Evolutionary conservation across 2,888 invertebrate genomes (phyloP), one percentile per base, ranked within the genome.

Genomic region (Imbricaverruca yamaguchii): DNA sequence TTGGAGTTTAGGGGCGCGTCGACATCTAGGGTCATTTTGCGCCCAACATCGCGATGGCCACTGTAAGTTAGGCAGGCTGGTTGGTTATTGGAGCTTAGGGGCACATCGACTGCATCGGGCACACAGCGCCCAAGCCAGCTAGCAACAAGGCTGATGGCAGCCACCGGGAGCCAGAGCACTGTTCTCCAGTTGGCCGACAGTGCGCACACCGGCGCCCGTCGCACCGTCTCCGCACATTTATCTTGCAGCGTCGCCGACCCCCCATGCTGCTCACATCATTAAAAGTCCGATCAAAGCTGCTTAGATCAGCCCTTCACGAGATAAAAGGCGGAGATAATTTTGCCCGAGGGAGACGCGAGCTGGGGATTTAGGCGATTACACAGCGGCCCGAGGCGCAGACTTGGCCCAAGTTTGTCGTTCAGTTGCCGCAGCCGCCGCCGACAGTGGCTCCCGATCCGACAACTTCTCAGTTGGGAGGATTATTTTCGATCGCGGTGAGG

Each of bases 271-370:
- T 18, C 53, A 21, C 53, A 55, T 74, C 74, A 74, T 74, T 74
- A 74, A 74, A 53, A 53, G 74, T 21, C 74, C 55, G 55, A 21
- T 74, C 74, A 74, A 74, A 74, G 74, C 74, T 55, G 74, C 74
- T 55, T 21, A 21, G 53, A 74, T 74, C 74, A 74, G 74, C 74
- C 74, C 21, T 74, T 74, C 55, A 74, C 53, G 74, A 67, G 74
- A 74, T 21, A 74, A 74, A 74, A 65, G 74, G 10, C 12, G 53
- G 53, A 3, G 74, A 53, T 18, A 23, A 74, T 74, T 74, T 74
- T 15, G 53, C 74, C 74, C 21, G 1, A 15, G 55, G 55, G 55
- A 23, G 65, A 8, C n/a, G 18, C n/a, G 65, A 8, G 65, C 10
- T 10, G n/a, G 23, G 65, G 23, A 18, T 65, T 9, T n/a, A 8